Conservation (phyloP, 2,888 invertebrate species). For the Clivina fossor region DNA sequence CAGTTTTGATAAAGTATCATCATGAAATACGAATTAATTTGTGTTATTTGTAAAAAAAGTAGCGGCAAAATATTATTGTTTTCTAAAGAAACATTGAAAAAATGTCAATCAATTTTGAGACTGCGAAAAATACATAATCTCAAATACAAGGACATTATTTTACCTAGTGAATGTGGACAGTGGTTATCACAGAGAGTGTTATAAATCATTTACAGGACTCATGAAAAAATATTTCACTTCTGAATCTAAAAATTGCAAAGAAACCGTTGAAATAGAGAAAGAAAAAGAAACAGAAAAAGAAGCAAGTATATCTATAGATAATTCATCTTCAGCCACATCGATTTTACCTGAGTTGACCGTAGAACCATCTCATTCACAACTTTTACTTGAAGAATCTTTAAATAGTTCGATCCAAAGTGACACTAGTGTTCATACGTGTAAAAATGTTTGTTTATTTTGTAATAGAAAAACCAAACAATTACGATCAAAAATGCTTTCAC, state of each 20-base stretch:
- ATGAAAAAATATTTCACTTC: conserved; percentile 2
- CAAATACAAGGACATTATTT: no score
- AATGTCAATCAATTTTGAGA: no score
- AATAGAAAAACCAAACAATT: conserved; percentile 26
- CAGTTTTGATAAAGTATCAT: no score
- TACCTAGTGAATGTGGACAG: no score
- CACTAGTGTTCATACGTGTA: conserved; percentile 7
- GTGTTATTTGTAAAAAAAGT: no score
- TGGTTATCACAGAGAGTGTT: conserved; percentile 8
- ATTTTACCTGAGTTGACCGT: background rate
- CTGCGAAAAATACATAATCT: no score
- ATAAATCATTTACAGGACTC: background rate
- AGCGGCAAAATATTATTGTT: no score
- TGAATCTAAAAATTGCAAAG: background rate
- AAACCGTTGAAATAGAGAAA: no score
- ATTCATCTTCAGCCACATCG: background rate
- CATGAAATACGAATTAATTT: no score
- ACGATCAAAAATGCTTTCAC: conserved; percentile 32
- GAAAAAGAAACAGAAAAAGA: background rate
- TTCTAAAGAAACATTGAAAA: no score
- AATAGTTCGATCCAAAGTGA: conserved; percentile 33
- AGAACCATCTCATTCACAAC: background rate
- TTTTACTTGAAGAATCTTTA: conserved; percentile 29
- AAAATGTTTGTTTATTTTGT: conserved; percentile 34
- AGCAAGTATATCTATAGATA: background rate